These are phyloP conservation scores for Tringa solitaria DNA, from an alignment of 2,113 vertebrate genomes.

Conservation along the genomic window DNA sequence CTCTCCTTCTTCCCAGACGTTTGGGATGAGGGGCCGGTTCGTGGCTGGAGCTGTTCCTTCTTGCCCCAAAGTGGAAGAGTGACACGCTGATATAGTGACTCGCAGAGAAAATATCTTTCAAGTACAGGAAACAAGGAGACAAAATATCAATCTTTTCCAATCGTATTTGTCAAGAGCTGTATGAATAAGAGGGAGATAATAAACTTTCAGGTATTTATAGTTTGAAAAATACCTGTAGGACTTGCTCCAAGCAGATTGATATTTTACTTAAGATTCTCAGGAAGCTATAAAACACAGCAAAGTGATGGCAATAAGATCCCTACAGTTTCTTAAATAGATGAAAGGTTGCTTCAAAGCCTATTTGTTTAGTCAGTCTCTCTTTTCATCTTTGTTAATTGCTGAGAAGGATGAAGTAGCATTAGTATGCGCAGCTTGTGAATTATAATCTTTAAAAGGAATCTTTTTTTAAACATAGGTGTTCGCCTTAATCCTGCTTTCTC, in stretches of 20 bases:
- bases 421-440: conserved; percentile 1
- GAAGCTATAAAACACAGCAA: conserved; percentile 47
- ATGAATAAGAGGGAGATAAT: not conserved
- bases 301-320: conserved; percentile 17
- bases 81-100: not conserved
- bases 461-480: conserved; percentile 10
- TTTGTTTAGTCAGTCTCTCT: conserved; percentile 55
- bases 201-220: conserved; percentile 49
- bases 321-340: conserved; percentile 44
- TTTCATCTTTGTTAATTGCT: conserved; percentile 64
- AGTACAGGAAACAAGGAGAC: conserved; percentile 13
- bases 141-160: conserved; percentile 28
- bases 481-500: not conserved
- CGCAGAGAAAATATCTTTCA: not conserved
- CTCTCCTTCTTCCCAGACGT: not conserved
- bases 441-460: not conserved
- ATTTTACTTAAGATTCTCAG: conserved; percentile 2
- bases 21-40: not conserved
- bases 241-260: conserved; percentile 24
- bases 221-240: conserved; percentile 47
- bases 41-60: not conserved
- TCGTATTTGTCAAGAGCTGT: not conserved
- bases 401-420: conserved; percentile 25
- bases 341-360: conserved; percentile 64
- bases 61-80: not conserved